Conservation (phyloP, 1,140 invertebrate species). For the Bombyx mori region DNA sequence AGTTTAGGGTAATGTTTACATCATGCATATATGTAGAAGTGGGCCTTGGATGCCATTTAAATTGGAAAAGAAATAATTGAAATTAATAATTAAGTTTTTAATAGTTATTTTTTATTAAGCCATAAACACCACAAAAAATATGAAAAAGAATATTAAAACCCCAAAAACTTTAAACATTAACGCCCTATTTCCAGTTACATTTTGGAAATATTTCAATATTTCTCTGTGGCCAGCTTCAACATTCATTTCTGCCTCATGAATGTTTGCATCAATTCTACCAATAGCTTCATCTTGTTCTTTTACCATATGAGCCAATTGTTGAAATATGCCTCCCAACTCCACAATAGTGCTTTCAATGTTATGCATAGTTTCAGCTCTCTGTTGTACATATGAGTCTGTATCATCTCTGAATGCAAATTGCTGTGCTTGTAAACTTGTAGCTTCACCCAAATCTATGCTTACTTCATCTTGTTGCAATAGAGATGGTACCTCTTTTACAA, state of each 20-base stretch:
- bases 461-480: constrained; percentile 80
- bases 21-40: too few relatives aligned
- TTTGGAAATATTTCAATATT: constrained; percentile 98
- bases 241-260: constrained; percentile 95
- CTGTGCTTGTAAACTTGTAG: constrained; percentile 65
- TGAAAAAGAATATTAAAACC: constrained; percentile 98
- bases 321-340: constrained; percentile 98
- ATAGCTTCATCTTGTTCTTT: constrained; percentile 99
- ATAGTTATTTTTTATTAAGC: constrained; percentile 64
- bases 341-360: constrained; percentile 99
- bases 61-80: not conserved
- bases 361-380: constrained; percentile 97
- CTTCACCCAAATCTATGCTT: constrained; percentile 81
- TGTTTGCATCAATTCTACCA: constrained; percentile 96
- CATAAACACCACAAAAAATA: constrained; percentile 98
- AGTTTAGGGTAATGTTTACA: too few relatives aligned
- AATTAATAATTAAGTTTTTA: not conserved
- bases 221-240: constrained; percentile 98
- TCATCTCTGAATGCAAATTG: constrained; percentile 86
- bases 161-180: constrained; percentile 99
- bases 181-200: constrained; percentile 97
- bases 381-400: constrained; percentile 90
- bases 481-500: constrained; percentile 77
- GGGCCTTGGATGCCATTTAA: not conserved
- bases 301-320: constrained; percentile 98